A percentile compares a stretch with the other conserved stretches of the same genome.
These are phyloP conservation scores for Microplitis deprimator DNA, from an alignment of 2,888 invertebrate species.

Conservation along the genomic window DNA sequence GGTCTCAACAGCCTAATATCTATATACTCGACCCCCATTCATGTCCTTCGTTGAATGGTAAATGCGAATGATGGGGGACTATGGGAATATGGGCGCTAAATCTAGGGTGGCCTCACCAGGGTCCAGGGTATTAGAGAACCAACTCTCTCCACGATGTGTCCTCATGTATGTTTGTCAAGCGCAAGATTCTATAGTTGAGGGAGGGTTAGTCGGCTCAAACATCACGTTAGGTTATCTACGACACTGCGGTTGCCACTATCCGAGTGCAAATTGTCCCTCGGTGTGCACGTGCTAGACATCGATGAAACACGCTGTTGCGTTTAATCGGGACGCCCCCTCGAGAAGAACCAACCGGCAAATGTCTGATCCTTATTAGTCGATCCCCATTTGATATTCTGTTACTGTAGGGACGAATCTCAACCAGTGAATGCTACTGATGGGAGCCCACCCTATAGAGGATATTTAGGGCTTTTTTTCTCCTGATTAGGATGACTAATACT, in stretches of 20 bases:
- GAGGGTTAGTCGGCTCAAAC: constrained; percentile 9
- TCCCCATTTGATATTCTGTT: neutral
- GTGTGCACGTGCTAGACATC: constrained; percentile 45
- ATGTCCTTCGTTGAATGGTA: constrained; percentile 23
- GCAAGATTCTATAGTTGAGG: neutral
- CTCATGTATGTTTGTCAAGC: constrained; percentile 18
- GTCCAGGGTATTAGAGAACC: neutral
- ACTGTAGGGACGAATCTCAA: neutral
- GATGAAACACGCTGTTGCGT: constrained; percentile 40
- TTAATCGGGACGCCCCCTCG: constrained; percentile 28
- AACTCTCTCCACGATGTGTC: neutral
- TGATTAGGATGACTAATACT: neutral
- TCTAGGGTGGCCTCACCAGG: neutral
- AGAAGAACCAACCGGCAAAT: neutral
- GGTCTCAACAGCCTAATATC: constrained; percentile 13
- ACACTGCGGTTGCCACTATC: constrained; percentile 25
- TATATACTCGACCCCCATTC: constrained; percentile 28
- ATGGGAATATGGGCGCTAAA: neutral
- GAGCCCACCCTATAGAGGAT: too few relatives aligned
- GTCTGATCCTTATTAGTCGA: constrained; percentile 17
- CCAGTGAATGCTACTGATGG: neutral
- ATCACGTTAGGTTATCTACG: constrained; percentile 13
- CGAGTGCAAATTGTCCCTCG: constrained; percentile 46
- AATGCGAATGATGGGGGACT: constrained; percentile 11
- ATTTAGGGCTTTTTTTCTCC: neutral